phyloP scores from a whole-genome alignment of 53 echinoderm and acorn worm genomes.

The Luidia sarsii region DNA sequence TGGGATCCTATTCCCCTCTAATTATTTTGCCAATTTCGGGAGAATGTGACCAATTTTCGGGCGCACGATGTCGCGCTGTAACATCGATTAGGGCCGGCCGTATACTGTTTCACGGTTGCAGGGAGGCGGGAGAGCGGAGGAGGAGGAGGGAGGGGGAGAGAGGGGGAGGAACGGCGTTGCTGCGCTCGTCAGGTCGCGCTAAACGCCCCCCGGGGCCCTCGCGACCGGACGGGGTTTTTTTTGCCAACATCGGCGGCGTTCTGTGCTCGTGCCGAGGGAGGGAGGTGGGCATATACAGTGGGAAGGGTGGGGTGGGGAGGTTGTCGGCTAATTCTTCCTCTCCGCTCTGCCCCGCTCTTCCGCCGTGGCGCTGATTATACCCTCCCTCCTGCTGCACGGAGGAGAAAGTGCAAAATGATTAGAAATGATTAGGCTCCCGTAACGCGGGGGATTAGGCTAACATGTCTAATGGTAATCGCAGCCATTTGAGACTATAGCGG shows the following conservation, averaged over 20 bases:
- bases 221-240: no score
- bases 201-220: no score
- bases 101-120: slow-evolving; percentile 28
- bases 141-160: no score
- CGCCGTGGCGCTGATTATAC: slow-evolving; percentile 9
- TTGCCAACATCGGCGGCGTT: no score
- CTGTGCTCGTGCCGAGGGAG: not conserved
- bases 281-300: no score
- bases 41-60: slow-evolving; percentile 4
- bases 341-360: not conserved
- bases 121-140: no score
- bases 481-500: slow-evolving; percentile 47
- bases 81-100: slow-evolving; percentile 26
- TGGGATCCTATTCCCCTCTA: slow-evolving; percentile 57
- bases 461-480: slow-evolving; percentile 54
- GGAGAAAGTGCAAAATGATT: slow-evolving; percentile 58
- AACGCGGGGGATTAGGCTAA: slow-evolving; percentile 55
- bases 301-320: no score
- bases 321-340: no score
- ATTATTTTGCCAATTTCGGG: slow-evolving; percentile 55
- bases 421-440: slow-evolving; percentile 55
- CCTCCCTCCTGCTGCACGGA: no score
- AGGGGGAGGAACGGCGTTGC: no score
- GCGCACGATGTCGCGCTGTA: not conserved
- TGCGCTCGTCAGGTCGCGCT: no score